Evolutionary conservation across 2,113 vertebrate species (phyloP), one percentile per base, ranked within the genome.

Genomic region (Campylomormyrus tamandua): DNA sequence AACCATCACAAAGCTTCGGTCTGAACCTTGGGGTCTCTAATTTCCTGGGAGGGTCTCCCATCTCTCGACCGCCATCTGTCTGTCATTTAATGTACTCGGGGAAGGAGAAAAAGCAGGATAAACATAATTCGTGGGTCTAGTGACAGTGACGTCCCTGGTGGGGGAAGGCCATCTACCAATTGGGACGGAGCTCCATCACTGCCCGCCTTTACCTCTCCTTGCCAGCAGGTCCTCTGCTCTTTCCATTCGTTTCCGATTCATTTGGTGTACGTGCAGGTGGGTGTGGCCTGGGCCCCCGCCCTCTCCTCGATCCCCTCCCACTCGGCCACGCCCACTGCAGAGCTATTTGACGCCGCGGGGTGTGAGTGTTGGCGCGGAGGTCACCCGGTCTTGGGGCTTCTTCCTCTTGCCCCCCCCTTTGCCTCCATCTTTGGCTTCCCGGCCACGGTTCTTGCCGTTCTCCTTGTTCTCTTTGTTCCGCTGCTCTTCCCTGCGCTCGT

Each of bases 271-370:
- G 83, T 90, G 46, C 80, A 66, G 92, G 89, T 89, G 91, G 91
- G 35, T 85, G 87, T 92, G 89, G 91, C 90, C 39, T 31, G 48
- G 87, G 89, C 90, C 89, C 91, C 87, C 89, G 89, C 31, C 45
- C 48, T 87, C 87, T 70, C 56, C 56, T 80, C 74, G 1, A 5
- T 70, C 31, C 24, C 66, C 58, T 46, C 85, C 27, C 19, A 0
- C 53, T 46, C 0, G 11, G 19, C 35, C 42, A 24, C 2, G 56
- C 19, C 88, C 46, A 5, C 15, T 19, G 15, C 49, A 66, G 24
- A n/a, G 92, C 95, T 97, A 97, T 93, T 96, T 96, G 93, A 96
- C 91, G 87, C 95, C 95, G 92, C 96, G 96, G 0, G 94, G 88
- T 7, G 96, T 92, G 2, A 96, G 93, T 11, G 89, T 35, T 0